Base-by-base conservation (phyloP, 2,113 vertebrate species). In the Mystacornis crossleyi region DNA sequence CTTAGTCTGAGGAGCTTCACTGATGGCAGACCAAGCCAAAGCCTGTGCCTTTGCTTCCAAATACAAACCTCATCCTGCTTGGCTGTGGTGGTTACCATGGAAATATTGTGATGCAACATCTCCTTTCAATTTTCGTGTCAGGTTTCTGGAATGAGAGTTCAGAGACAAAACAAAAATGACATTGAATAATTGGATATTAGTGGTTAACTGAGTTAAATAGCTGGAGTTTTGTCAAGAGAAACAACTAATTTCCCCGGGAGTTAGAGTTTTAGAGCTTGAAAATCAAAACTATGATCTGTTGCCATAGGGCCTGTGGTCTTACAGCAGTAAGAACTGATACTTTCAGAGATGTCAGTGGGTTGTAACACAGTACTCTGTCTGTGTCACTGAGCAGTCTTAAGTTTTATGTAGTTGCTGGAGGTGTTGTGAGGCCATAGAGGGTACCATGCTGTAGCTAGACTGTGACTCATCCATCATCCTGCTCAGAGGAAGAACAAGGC, bases 381-480 rank as follows among this genome's bases (percentile, higher is more conserved):
- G 2, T 42, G 34, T 66, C 54, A 71, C 12, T 40, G 16, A 71
- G 5, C 6, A 60, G 11, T 31, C 15, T 82, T 55, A 54, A 66
- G 7, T 18, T 61, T 29, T 31, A 8, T 12, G 15, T 57, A 18
- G 12, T 40, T 51, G 15, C 28, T 70, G 23, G 20, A 12, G 3
- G 13, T 3, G 4, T 34, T 77, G 24, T 61, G 74, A 83, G 33
- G 51, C 13, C 8, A 5, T 17, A 9, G 43, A 50, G 4, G 8
- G 4, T 57, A 74, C 15, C 0, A 0, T 1, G 3, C 14, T 43
- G 6, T 24, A 71, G 12, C 3, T 23, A 9, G 14, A 26, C 36
- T 50, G 18, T 40, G 7, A 3, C 7, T 70, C 18, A 14, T 33
- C 47, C 43, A 20, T 51, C 24, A 55, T n/a, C 31, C n/a, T 77